Evolutionary conservation across 2,113 vertebrate genomes (phyloP), one percentile per base, ranked within the genome.

Genomic region (Neolamprologus sp.): DNA sequence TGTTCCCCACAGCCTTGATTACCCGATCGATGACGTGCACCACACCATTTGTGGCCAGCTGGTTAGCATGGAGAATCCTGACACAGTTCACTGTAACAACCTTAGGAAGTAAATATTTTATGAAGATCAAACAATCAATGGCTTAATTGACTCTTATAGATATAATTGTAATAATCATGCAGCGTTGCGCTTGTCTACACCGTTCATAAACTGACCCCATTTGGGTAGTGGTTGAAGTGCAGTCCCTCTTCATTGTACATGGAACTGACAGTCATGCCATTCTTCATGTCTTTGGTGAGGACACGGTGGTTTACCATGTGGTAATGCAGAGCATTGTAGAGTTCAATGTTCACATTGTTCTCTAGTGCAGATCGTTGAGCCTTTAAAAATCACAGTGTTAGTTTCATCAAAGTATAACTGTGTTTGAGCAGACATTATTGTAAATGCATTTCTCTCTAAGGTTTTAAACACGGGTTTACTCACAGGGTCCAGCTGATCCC

Each of bases 81-180:
- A 98, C 99, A 88, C 99, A 99, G 94, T 99, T 99, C 84, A 99
- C 97, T 1, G 99, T 99, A 87, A 99, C 98, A 84, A 99, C 95
- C 99, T 99, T 10, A 79, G 81, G 55, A 75, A 82, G 9, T 40
- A 81, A 2, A 49, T 16, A 16, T 79, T 16, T 23, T 7, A 75
- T 78, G 9, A 80, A 82, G 16, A 9, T 5, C 49, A 35, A 6
- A 26, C 3, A 11, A 12, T 17, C 33, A 21, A 5, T 19, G 17
- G 3, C 10, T 73, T 73, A 23, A 45, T 26, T 73, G 68, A 26
- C 21, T 28, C 40, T 47, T 47, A 45, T 9, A n/a, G 4, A 9
- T 13, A 42, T 40, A 71, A 81, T 26, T 73, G 23, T 49, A 75
- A 78, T 49, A 78, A 49, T 31, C 10, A 51, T n/a, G n/a, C 17